These are phyloP conservation scores for Trichonephila clavata DNA, from an alignment of 1,140 invertebrate species.

Conservation along the genomic window DNA sequence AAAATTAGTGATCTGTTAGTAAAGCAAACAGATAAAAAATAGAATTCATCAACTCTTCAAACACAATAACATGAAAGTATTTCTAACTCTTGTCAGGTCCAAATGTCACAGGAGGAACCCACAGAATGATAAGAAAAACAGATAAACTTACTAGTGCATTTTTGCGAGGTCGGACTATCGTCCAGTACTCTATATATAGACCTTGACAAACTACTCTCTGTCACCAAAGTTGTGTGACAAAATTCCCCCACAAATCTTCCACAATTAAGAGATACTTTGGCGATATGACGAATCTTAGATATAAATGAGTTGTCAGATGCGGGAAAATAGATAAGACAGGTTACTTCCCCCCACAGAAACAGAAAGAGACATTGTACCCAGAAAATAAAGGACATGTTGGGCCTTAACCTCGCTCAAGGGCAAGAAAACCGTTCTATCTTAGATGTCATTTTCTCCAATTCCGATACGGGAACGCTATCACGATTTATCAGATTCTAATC, in stretches of 20 bases:
- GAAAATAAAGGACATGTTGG: conserved; percentile 15
- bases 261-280: conserved; percentile 48
- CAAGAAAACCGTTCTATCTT: conserved; percentile 62
- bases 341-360: not conserved
- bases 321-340: conserved; percentile 2
- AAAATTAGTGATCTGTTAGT: too few species aligned
- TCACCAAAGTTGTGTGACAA: not conserved
- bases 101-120: too few species aligned
- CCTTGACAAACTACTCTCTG: not conserved
- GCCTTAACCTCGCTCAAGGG: not conserved
- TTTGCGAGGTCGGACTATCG: too few species aligned
- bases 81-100: too few species aligned
- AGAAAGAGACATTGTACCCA: conserved; percentile 40
- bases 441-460: conserved; percentile 55
- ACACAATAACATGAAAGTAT: too few species aligned
- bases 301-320: conserved; percentile 53
- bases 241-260: conserved; percentile 35
- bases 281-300: conserved; percentile 33
- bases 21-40: too few species aligned
- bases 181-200: too few species aligned
- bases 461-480: conserved; percentile 46
- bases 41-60: too few species aligned
- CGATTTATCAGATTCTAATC: conserved; percentile 73
- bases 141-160: too few species aligned
- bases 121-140: too few species aligned